These are phyloP conservation scores for Nemurella pictetii DNA, from an alignment of 2,888 invertebrate genomes.

Conservation along the genomic window DNA sequence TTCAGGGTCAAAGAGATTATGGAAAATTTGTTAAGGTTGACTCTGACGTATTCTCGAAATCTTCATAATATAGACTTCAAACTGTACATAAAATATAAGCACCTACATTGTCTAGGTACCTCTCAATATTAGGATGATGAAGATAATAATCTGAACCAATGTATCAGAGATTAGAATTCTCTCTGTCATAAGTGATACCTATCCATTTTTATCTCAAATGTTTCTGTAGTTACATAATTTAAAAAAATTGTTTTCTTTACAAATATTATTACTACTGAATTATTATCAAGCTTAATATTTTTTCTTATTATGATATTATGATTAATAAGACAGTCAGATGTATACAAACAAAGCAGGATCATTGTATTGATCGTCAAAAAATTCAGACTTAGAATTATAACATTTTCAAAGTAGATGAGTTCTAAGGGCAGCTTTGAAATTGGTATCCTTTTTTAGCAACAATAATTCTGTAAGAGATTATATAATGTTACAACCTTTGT, in stretches of 20 bases:
- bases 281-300: conserved; percentile 39
- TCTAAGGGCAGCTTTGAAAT: too few species aligned
- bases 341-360: too few species aligned
- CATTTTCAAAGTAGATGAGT: too few species aligned
- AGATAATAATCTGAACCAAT: not conserved
- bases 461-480: too few species aligned
- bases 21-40: not conserved
- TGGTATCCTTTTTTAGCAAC: too few species aligned
- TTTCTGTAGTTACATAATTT: conserved; percentile 8
- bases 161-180: not conserved
- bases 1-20: not conserved
- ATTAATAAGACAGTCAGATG: too few species aligned
- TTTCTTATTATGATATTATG: conserved; percentile 46
- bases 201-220: too few species aligned
- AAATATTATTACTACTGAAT: conserved; percentile 22
- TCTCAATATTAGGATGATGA: not conserved
- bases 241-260: not conserved
- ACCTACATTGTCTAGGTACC: too few species aligned
- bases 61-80: not conserved
- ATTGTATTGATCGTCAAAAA: too few species aligned
- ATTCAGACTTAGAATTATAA: too few species aligned
- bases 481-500: too few species aligned
- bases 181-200: not conserved
- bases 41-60: not conserved
- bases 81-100: not conserved